Base-by-base conservation (phyloP, 2,888 invertebrate genomes). In the Elysia crispata region DNA sequence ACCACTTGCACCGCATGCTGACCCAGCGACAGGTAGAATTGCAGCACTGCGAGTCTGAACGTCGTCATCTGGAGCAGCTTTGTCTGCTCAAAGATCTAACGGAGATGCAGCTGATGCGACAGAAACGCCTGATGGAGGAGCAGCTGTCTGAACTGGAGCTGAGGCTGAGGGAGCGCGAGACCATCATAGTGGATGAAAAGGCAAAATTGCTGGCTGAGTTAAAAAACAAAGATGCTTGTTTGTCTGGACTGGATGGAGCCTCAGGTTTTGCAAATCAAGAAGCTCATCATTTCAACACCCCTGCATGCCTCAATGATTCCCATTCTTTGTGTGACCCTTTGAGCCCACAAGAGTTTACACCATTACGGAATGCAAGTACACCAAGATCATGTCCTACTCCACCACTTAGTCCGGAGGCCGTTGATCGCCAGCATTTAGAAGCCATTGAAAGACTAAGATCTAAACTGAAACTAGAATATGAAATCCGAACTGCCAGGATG, bases 51-150 rank as follows among this genome's bases (percentile, higher is more conserved):
- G 82, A 85, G 64, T 80, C 85, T 70, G 86, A 87, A 49, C 87
- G 89, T 76, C 83, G 85, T 57, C 85, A 86, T 49, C 80, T 90
- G n/a, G 90, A 90, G 76, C 88, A 89, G 67, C 80, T 87, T 0
- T 83, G 89, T 25, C 84, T 87, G 69, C 85, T 89, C 76, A 89
- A 89, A 77, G 88, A 89, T 66, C 57, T 85, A 67, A 87, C 86
- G 50, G 89, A 90, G 79, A 85, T 85, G 70, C 87, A 89, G 75
- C 81, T 90, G 23, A 87, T 87, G 87, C 84, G 85, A 64, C 89
- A 90, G 78, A 90, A 89, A 74, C 82, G 89, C 18, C 76, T 88
- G 8, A 82, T 89, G 50, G 89, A 90, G 67, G 86, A 88, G 76
- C 89, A 90, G 70, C 80, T 90, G 23, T 73, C 82, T 41, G 87